These are phyloP conservation scores for Apoderus coryli DNA, from an alignment of 2,888 invertebrate species.

Conservation along the genomic window DNA sequence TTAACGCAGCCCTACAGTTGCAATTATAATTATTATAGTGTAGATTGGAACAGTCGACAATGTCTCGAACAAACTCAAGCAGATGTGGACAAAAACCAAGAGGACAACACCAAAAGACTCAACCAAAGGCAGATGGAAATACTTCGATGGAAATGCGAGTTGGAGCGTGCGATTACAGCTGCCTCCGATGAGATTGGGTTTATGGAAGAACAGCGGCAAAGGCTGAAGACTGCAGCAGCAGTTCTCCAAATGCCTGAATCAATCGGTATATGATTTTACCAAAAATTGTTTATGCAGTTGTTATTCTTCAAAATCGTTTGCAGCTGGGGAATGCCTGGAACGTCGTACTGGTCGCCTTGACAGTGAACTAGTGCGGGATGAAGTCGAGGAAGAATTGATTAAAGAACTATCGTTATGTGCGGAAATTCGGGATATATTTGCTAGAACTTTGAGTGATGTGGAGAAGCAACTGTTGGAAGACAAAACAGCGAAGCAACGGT, in stretches of 20 bases:
- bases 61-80: constrained; percentile 49
- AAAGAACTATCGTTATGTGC: constrained; percentile 58
- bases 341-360: constrained; percentile 52
- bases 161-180: constrained; percentile 52
- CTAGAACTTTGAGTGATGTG: constrained; percentile 47
- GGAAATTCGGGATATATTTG: constrained; percentile 49
- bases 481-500: constrained; percentile 60
- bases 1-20: no score
- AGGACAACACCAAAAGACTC: constrained; percentile 49
- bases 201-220: constrained; percentile 50
- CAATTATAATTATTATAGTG: no score
- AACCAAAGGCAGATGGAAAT: constrained; percentile 52
- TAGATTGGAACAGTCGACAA: constrained; percentile 47
- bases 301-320: constrained; percentile 8
- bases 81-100: constrained; percentile 51
- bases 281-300: not conserved
- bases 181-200: constrained; percentile 55
- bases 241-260: constrained; percentile 56
- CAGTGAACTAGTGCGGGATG: constrained; percentile 60
- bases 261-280: constrained; percentile 38
- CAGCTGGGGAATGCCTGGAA: constrained; percentile 56
- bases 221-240: constrained; percentile 52
- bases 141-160: constrained; percentile 59
- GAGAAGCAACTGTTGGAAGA: constrained; percentile 57
- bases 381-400: constrained; percentile 61